phyloP scores from a whole-genome alignment of 1,140 invertebrate genomes.

The Diprion similis region DNA sequence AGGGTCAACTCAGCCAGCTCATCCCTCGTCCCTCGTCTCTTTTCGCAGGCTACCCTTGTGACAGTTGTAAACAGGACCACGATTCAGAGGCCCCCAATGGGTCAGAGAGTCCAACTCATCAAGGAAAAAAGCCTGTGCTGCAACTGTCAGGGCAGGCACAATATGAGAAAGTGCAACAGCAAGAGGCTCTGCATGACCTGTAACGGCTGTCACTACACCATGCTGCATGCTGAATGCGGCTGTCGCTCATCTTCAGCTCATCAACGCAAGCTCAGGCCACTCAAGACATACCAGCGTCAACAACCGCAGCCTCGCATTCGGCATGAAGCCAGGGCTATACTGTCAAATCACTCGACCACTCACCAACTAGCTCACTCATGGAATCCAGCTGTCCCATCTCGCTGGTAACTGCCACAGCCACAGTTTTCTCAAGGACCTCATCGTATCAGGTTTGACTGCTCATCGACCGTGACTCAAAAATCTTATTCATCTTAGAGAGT shows the following conservation, averaged over 20 bases:
- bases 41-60: too few relatives aligned
- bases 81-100: not conserved
- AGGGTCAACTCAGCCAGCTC: not conserved
- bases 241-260: not conserved
- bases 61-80: constrained; percentile 10
- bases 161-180: constrained; percentile 1
- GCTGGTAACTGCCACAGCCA: constrained; percentile 24
- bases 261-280: too few relatives aligned
- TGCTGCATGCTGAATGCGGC: constrained; percentile 18
- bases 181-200: too few relatives aligned
- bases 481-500: constrained; percentile 21
- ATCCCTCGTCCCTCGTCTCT: not conserved
- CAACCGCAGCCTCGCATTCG: not conserved
- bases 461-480: constrained; percentile 24
- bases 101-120: not conserved
- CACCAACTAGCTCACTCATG: not conserved
- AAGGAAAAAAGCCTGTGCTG: constrained; percentile 17
- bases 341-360: not conserved
- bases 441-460: constrained; percentile 19
- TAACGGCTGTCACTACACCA: constrained; percentile 11
- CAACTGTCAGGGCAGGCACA: constrained; percentile 19
- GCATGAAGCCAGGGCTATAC: not conserved
- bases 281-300: too few relatives aligned
- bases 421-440: not conserved
- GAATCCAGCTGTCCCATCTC: not conserved